Conservation (phyloP, 2,113 vertebrate genomes). For the Trogon surrucura region DNA sequence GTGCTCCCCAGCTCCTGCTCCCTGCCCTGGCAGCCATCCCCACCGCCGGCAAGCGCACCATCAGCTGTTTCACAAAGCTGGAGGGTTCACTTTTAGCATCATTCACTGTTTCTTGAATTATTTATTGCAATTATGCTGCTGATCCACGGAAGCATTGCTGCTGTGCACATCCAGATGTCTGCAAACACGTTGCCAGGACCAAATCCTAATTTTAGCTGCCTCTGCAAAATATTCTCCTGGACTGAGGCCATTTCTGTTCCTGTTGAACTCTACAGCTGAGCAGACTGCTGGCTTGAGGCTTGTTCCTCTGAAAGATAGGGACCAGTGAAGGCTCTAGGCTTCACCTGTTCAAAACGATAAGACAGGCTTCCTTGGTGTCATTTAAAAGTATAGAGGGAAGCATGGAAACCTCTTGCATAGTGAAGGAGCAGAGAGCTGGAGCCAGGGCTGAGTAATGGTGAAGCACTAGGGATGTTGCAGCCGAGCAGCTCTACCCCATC, state of each 20-base stretch:
- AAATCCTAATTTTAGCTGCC: constrained; percentile 27
- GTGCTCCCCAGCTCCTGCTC: neutral
- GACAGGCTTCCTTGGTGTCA: neutral
- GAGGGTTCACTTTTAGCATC: neutral
- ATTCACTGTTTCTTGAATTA: constrained; percentile 32
- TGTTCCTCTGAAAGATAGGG: neutral
- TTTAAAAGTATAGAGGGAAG: neutral
- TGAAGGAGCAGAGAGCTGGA: neutral
- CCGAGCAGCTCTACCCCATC: neutral
- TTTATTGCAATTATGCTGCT: constrained; percentile 24
- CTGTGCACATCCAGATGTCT: constrained; percentile 33
- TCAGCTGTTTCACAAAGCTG: neutral
- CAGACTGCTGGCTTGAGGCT: neutral
- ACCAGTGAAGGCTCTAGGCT: neutral
- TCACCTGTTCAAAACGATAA: neutral
- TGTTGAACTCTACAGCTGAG: neutral
- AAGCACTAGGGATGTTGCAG: neutral
- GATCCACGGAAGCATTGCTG: constrained; percentile 13
- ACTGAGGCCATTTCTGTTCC: neutral
- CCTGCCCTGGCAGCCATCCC: neutral
- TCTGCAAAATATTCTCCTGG: neutral
- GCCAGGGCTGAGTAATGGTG: neutral
- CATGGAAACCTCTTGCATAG: neutral
- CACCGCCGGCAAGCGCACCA: rapidly evolving
- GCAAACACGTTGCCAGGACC: neutral